Percentiles rank a stretch among this genome's conserved stretches.
Evolutionary conservation across 2,888 invertebrate genomes (phyloP).

Genomic region (Ectemnius cavifrons): DNA sequence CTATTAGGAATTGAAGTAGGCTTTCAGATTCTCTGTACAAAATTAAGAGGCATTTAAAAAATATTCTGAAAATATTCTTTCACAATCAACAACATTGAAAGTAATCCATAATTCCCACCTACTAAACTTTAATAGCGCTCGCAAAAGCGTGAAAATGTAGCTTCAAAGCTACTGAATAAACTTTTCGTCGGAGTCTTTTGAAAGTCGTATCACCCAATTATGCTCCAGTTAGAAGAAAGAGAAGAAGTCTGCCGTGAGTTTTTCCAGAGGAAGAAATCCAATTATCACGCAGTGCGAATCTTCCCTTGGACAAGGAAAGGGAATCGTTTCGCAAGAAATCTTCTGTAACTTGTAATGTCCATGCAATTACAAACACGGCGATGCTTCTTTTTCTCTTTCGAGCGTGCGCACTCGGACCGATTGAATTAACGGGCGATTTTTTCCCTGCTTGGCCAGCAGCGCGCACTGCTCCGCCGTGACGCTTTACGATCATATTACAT

Average conservation of each 20-base stretch:
- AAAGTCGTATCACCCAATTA: too few species aligned
- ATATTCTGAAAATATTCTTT: too few species aligned
- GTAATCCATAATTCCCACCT: too few species aligned
- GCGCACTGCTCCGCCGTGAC: not conserved
- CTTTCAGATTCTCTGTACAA: too few species aligned
- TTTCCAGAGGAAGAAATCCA: slow-evolving; percentile 48
- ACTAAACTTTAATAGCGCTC: too few species aligned
- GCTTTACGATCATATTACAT: not conserved
- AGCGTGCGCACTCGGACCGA: slow-evolving; percentile 15
- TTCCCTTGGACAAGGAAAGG: not conserved
- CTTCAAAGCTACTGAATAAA: too few species aligned
- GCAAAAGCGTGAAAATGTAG: too few species aligned
- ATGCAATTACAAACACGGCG: slow-evolving; percentile 17
- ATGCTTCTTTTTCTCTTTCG: not conserved
- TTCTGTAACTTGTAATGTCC: slow-evolving; percentile 15
- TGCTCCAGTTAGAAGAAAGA: slow-evolving; percentile 15
- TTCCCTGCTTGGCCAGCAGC: not conserved
- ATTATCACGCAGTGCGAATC: slow-evolving; percentile 30
- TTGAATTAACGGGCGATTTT: slow-evolving; percentile 25
- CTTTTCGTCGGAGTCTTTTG: too few species aligned
- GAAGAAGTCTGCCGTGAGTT: slow-evolving; percentile 26
- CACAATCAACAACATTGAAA: too few species aligned
- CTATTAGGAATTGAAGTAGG: too few species aligned
- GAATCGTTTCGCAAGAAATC: slow-evolving; percentile 23
- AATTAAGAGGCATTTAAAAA: too few species aligned